A percentile compares a stretch with the other conserved stretches of the same genome.
phyloP scores from a whole-genome alignment of 1,140 invertebrate species.

The Anthonomus grandis region DNA sequence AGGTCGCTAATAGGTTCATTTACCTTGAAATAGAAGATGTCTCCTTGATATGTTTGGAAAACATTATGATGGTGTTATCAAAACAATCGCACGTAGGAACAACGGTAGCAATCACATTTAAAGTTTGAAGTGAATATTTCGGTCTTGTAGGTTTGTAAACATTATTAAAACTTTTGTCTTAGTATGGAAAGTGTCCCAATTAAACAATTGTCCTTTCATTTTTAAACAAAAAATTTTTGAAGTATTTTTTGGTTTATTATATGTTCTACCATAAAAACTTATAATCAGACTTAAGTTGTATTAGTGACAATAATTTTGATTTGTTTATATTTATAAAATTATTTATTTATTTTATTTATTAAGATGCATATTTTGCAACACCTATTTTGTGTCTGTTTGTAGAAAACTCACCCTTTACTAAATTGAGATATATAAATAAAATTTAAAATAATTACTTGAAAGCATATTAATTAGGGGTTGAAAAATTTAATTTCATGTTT shows the following conservation, averaged over 20 bases:
- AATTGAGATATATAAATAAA: no score
- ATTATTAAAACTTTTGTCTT: neutral
- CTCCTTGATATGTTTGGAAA: neutral
- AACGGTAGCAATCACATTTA: neutral
- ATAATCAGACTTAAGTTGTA: neutral
- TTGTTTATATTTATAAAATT: no score
- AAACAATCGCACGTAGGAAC: neutral
- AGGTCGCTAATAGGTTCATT: no score
- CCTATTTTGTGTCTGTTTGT: no score
- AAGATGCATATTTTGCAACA: no score
- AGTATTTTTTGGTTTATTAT: slow-evolving; percentile 1
- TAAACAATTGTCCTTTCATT: neutral
- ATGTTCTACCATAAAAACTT: neutral
- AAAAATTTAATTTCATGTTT: no score
- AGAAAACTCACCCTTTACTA: no score
- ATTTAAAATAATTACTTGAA: no score
- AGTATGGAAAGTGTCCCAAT: neutral
- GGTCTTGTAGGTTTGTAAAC: neutral
- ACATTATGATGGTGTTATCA: neutral
- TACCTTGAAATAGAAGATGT: neutral
- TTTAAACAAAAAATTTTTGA: no score
- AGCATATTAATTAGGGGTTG: no score
- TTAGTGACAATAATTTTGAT: neutral
- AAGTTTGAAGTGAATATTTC: neutral
- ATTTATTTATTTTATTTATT: no score